phyloP scores from a whole-genome alignment of 1,140 invertebrate genomes.

The Pogonus chalceus region DNA sequence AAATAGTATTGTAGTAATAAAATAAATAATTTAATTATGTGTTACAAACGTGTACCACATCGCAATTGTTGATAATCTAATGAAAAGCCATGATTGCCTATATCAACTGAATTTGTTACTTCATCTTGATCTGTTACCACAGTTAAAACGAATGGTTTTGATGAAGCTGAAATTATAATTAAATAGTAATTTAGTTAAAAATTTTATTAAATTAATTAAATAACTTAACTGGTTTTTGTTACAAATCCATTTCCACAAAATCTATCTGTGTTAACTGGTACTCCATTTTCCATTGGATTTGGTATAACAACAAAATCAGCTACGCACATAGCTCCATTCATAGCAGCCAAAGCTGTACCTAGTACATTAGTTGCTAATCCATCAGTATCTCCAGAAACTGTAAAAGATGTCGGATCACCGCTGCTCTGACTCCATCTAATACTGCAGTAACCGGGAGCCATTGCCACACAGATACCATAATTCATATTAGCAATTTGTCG shows the following conservation, averaged over 20 bases:
- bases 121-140: constrained; percentile 51
- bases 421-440: constrained; percentile 45
- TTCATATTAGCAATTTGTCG: constrained; percentile 61
- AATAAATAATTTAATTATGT: background rate
- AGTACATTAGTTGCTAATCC: constrained; percentile 41
- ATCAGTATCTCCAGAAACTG: constrained; percentile 47
- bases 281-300: constrained; percentile 43
- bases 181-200: constrained; percentile 13
- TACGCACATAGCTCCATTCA: constrained; percentile 46
- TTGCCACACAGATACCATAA: constrained; percentile 64
- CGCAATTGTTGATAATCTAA: background rate
- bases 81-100: constrained; percentile 58
- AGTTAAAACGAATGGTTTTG: constrained; percentile 63
- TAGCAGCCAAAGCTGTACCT: constrained; percentile 39
- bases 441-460: constrained; percentile 50
- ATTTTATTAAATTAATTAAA: constrained; percentile 9
- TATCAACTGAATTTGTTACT: constrained; percentile 42
- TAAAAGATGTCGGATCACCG: constrained; percentile 46
- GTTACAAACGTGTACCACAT: background rate
- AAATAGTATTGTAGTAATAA: no score
- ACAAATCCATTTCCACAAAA: constrained; percentile 64
- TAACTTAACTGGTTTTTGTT: constrained; percentile 51
- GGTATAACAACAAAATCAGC: constrained; percentile 68
- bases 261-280: constrained; percentile 43
- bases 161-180: constrained; percentile 41